A percentile compares a stretch with the other conserved stretches of the same genome.
These are phyloP conservation scores for Chironomus tentans DNA, from an alignment of 2,888 invertebrate genomes.

Conservation along the genomic window DNA sequence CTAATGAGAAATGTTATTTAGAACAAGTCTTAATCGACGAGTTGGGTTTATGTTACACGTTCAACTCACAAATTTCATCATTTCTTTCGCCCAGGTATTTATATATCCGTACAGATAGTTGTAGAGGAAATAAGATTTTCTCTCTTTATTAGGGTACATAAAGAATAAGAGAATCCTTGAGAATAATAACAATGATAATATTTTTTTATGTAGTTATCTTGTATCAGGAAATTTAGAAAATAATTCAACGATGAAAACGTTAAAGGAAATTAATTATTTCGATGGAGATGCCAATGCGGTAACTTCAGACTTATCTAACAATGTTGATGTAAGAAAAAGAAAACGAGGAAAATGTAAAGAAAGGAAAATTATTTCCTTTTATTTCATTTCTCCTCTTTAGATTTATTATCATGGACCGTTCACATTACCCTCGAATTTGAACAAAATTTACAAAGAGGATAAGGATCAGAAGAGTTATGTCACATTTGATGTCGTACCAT, in stretches of 20 bases:
- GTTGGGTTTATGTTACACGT: constrained; percentile 35
- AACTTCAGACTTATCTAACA: background rate
- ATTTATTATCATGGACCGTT: constrained; percentile 29
- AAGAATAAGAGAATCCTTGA: background rate
- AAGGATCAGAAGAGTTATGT: constrained; percentile 28
- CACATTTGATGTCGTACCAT: constrained; percentile 28
- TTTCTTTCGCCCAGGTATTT: constrained; percentile 30
- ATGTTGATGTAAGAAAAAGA: background rate
- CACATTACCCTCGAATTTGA: constrained; percentile 25
- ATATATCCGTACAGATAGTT: background rate
- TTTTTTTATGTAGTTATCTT: constrained; percentile 9
- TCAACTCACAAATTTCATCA: constrained; percentile 33
- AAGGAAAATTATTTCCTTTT: background rate
- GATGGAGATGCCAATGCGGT: constrained; percentile 9
- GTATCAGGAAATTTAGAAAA: constrained; percentile 1
- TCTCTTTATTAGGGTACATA: background rate
- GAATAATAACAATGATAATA: background rate
- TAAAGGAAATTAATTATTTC: constrained; percentile 20
- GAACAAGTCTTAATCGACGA: constrained; percentile 32
- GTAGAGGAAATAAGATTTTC: background rate
- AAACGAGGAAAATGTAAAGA: background rate
- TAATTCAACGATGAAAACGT: background rate
- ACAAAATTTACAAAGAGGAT: constrained; percentile 18
- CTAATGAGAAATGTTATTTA: constrained; percentile 1
- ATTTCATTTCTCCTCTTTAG: constrained; percentile 4